Base-by-base conservation (phyloP, 1,140 invertebrate species). In the Calliopsis andreniformis region DNA sequence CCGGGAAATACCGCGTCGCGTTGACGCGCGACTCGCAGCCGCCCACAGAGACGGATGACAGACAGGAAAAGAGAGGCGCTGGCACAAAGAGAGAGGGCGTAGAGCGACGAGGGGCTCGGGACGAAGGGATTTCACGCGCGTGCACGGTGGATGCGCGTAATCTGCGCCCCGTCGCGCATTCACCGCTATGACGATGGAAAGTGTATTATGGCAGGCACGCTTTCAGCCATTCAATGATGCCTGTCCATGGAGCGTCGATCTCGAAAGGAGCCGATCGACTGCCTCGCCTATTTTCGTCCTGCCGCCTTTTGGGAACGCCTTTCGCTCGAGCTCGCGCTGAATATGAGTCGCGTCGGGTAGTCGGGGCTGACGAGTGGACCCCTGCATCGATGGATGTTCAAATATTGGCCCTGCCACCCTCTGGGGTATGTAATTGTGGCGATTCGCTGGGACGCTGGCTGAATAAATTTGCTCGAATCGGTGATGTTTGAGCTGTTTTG, bases 1-100 rank as follows among this genome's bases (percentile, higher is more conserved):
- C 87, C 79, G 86, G 83, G 87, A 88, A 90, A 90, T 90, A 90
- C 86, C 84, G 42, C 23, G 53, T 20, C 49, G 51, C n/a, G 62
- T 43, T 35, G 49, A 25, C 72, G 39, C 58, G 56, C 58, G 32
- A 71, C 77, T 62, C 47, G 25, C 20, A 20, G 12, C 47, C 30
- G 14, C 16, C 39, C 20, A 28, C 59, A 53, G 45, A 51, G 70
- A 78, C 56, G 78, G 56, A 51, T 47, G 62, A 55, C 61, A 59
- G 71, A 25, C 39, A 55, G 53, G 66, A 42, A 12, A 51, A 28
- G 56, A 39, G n/a, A 51, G n/a, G 20, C 23, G 32, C 6, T 23
- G 35, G 51, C 43, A 67, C 66, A 56, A 39, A 68, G 45, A 39
- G 64, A n/a, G 47, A 51, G 3, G 32, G 16, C 30, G 23, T 7